phyloP scores from a whole-genome alignment of 2,797 vertebrate species.

The Coendou prehensilis region DNA sequence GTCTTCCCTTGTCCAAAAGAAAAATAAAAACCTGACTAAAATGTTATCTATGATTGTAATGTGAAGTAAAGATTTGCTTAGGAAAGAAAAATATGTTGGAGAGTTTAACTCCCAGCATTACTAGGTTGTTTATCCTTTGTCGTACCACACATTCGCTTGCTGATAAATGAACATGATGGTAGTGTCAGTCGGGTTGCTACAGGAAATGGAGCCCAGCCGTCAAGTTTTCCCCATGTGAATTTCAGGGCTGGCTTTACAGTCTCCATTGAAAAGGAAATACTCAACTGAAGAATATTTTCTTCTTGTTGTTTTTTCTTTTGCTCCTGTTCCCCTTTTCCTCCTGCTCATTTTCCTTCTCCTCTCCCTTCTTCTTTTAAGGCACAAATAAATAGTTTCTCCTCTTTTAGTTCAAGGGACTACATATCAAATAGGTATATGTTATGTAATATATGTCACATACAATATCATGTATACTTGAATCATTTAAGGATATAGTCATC shows the following conservation, averaged over 20 bases:
- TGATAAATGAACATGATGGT: background rate
- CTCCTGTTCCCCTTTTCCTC: no score
- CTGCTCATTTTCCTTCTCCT: no score
- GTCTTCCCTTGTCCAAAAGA: background rate
- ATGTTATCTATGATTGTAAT: background rate
- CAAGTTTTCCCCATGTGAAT: background rate
- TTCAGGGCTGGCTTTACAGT: background rate
- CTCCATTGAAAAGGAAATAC: background rate
- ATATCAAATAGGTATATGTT: background rate
- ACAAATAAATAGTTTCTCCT: background rate
- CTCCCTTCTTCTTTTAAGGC: background rate
- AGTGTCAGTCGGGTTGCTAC: background rate
- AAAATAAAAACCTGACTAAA: background rate
- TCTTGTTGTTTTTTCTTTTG: no score
- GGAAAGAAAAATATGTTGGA: background rate
- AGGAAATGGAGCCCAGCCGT: background rate
- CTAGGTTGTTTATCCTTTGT: background rate
- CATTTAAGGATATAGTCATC: background rate
- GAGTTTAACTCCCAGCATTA: background rate
- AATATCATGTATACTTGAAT: background rate
- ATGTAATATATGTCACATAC: background rate
- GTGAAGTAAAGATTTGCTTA: background rate
- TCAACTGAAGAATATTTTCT: background rate
- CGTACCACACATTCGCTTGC: background rate
- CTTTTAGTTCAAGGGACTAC: conserved; percentile 4